Conservation (phyloP, 2,113 vertebrate genomes). For the Peucedramus taeniatus region DNA sequence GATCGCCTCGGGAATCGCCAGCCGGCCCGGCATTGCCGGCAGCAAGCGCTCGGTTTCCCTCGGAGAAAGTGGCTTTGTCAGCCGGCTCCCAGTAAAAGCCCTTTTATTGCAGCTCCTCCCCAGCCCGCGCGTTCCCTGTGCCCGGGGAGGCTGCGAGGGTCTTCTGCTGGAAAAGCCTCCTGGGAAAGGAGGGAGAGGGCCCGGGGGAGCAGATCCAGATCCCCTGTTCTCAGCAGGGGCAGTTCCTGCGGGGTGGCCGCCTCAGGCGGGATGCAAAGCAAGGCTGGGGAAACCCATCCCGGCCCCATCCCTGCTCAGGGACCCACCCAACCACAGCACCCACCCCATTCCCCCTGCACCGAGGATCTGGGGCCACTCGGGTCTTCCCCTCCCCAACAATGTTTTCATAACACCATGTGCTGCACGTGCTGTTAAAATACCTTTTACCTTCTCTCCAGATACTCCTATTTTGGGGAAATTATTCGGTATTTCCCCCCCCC, state of each 20-base stretch:
- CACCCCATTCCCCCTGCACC: fast-evolving
- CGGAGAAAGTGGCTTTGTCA: neutral
- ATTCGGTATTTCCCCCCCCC: neutral
- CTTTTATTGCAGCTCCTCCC: neutral
- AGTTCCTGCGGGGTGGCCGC: neutral
- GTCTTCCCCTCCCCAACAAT: fast-evolving
- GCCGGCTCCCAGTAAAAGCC: neutral
- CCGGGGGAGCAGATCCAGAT: neutral
- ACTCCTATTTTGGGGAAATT: neutral
- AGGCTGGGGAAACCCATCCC: neutral
- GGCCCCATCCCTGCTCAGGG: fast-evolving
- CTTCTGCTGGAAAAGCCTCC: fast-evolving
- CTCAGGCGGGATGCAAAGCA: neutral
- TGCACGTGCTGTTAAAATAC: neutral
- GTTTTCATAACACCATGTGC: neutral
- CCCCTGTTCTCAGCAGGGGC: neutral
- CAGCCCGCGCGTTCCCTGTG: fast-evolving
- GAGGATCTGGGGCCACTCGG: fast-evolving
- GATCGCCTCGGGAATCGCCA: fast-evolving
- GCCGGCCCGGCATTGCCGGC: neutral
- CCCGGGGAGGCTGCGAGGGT: fast-evolving
- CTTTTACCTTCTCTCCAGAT: neutral
- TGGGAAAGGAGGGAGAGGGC: neutral
- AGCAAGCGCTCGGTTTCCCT: neutral
- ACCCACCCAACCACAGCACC: fast-evolving